These are phyloP conservation scores for Bugula neritina DNA, from an alignment of 2,888 invertebrate genomes.

Conservation along the genomic window DNA sequence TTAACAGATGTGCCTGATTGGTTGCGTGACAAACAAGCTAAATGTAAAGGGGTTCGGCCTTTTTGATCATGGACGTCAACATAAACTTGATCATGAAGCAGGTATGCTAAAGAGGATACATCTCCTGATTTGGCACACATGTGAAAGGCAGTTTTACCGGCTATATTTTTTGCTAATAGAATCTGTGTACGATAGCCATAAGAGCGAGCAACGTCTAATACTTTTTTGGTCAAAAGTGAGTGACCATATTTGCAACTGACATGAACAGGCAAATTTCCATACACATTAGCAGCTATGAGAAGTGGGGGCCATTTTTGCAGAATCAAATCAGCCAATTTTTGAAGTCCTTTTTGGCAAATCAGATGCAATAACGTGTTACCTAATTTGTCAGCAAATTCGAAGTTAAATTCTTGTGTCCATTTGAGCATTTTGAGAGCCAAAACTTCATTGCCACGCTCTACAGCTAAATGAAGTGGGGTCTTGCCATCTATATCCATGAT, in stretches of 20 bases:
- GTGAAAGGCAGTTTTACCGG: constrained; percentile 14
- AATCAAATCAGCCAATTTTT: neutral
- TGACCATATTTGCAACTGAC: constrained; percentile 1
- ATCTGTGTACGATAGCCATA: neutral
- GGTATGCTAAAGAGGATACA: neutral
- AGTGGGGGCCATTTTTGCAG: neutral
- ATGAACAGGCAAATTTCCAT: constrained; percentile 11
- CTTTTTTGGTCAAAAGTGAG: neutral
- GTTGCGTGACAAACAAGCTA: neutral
- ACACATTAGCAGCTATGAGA: neutral
- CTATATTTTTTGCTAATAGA: neutral
- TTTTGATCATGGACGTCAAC: neutral
- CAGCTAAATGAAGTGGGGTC: constrained; percentile 6
- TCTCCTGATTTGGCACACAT: neutral
- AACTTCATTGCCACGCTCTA: neutral
- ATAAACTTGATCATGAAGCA: neutral
- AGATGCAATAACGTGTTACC: constrained; percentile 16
- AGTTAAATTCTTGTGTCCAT: neutral
- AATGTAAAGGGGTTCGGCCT: neutral
- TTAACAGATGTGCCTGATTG: neutral
- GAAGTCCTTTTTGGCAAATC: neutral
- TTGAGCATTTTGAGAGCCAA: neutral
- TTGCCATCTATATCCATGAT: neutral
- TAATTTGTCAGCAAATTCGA: neutral
- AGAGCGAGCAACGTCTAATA: neutral